Evolutionary conservation across 2,797 vertebrate species (phyloP).

Genomic region (Myiothlypis coronata): DNA sequence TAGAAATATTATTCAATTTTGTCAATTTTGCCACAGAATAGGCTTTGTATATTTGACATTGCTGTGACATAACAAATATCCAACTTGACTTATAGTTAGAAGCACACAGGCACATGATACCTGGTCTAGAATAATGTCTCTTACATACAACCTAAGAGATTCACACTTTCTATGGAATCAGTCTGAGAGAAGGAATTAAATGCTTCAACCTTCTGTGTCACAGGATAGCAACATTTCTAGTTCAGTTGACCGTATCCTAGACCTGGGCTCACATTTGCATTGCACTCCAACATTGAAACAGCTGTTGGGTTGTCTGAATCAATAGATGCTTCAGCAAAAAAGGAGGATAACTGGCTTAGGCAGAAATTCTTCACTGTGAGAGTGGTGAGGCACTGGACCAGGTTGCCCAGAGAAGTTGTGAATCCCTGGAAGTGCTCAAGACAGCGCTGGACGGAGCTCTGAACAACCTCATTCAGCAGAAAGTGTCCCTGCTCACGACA

Average conservation of each 20-base stretch:
- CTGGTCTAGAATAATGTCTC: not conserved
- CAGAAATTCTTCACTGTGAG: not conserved
- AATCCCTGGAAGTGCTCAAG: not conserved
- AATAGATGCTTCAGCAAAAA: not conserved
- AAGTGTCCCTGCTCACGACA: not conserved
- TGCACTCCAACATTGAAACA: not conserved
- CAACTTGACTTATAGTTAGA: not conserved
- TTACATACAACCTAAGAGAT: not conserved
- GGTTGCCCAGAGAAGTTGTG: not conserved
- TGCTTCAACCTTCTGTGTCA: not conserved
- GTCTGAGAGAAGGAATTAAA: not conserved
- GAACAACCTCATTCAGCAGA: not conserved
- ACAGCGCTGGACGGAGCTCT: not conserved
- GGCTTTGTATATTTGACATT: not conserved
- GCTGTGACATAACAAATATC: not conserved
- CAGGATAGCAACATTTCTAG: not conserved
- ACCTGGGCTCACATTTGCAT: not conserved
- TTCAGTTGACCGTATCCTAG: not conserved
- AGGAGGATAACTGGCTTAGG: not conserved
- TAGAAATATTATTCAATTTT: not conserved
- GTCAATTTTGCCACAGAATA: not conserved
- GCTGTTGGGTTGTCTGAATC: not conserved
- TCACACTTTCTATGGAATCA: not conserved
- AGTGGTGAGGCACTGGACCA: not conserved
- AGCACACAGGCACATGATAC: not conserved